Conservation (phyloP, 1,140 invertebrate species). For the Portunus trituberculatus region DNA sequence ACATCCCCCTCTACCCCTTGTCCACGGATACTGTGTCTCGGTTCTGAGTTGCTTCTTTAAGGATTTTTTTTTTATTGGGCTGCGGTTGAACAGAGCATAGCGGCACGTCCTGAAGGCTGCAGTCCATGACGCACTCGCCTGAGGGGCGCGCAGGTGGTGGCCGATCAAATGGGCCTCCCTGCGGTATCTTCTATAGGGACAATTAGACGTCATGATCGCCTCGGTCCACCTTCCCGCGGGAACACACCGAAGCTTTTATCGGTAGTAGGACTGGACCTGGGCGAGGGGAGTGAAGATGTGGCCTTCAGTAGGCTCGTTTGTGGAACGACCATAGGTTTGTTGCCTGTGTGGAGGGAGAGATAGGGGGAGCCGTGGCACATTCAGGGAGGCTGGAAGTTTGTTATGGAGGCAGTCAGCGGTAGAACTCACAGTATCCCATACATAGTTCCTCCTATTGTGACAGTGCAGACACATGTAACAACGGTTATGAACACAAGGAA, state of each 20-base stretch:
- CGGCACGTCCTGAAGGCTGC: not conserved
- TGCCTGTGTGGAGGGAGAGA: not conserved
- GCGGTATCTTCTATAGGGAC: slow-evolving; percentile 40
- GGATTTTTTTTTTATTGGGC: not conserved
- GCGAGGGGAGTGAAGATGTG: not conserved
- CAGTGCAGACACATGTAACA: not conserved
- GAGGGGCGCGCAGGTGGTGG: slow-evolving; percentile 33
- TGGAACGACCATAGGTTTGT: slow-evolving; percentile 3
- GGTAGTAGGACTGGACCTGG: slow-evolving; percentile 40
- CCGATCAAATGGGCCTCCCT: slow-evolving; percentile 41
- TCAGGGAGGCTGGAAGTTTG: not conserved
- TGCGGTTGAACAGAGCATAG: not conserved
- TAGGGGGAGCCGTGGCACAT: not conserved
- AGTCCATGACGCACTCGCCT: not conserved
- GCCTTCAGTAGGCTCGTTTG: not conserved
- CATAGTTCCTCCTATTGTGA: not conserved
- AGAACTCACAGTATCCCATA: not conserved
- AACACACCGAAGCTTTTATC: slow-evolving; percentile 44
- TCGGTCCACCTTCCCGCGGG: slow-evolving; percentile 58
- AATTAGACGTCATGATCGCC: slow-evolving; percentile 69
- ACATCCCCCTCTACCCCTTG: not conserved
- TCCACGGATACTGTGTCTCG: not conserved
- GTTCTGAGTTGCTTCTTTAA: not conserved
- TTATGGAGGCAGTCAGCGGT: not conserved
- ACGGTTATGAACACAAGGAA: not conserved